Evolutionary conservation across 2,113 vertebrate genomes (phyloP).

Genomic region (Lontra canadensis): DNA sequence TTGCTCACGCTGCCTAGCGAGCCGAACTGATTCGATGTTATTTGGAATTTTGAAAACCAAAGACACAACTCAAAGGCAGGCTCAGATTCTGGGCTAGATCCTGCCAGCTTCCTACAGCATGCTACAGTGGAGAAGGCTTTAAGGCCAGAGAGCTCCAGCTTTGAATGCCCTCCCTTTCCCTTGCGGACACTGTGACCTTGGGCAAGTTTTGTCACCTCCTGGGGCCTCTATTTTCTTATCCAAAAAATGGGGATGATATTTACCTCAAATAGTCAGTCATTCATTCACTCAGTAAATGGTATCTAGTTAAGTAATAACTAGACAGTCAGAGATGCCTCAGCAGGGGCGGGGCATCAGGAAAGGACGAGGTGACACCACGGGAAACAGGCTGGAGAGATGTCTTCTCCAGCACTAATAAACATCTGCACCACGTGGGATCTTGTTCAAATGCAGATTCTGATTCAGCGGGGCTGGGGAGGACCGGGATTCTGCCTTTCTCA

Average conservation of each 20-base stretch:
- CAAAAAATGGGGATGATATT: neutral
- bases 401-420: neutral
- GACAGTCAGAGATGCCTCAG: neutral
- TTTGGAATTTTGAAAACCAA: neutral
- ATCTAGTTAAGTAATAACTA: neutral
- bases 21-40: neutral
- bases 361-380: neutral
- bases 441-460: neutral
- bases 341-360: neutral
- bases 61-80: neutral
- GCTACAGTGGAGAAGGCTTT: neutral
- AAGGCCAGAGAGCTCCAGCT: neutral
- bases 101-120: neutral
- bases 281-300: neutral
- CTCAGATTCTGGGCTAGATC: neutral
- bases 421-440: neutral
- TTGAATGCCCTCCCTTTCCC: neutral
- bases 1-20: slow-evolving; percentile 26
- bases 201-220: neutral
- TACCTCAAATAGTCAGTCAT: neutral
- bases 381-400: neutral
- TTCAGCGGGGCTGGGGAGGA: no score
- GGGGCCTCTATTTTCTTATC: neutral
- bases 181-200: neutral
- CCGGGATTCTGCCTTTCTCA: neutral